Percentiles rank a stretch among this genome's conserved stretches.
Conservation (phyloP, 2,797 vertebrate species). For the Columba guinea region DNA sequence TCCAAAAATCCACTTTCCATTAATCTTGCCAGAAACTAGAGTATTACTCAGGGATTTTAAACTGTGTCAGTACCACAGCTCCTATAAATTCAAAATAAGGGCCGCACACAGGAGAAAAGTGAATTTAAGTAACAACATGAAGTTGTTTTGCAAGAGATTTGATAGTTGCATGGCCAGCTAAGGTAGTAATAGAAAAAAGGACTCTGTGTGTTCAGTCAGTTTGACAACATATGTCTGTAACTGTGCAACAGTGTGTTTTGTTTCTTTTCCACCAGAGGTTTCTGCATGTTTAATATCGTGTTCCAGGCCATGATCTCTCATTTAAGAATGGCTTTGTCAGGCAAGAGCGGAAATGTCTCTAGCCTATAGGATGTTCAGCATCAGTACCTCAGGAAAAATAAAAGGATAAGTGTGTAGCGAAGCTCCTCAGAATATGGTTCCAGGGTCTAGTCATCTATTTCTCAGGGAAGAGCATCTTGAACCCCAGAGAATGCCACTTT, state of each 20-base stretch:
- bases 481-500: accelerated
- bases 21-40: constrained; percentile 31
- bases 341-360: neutral
- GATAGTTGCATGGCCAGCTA: neutral
- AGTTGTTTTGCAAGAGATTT: neutral
- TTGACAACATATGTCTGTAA: neutral
- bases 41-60: constrained; percentile 23
- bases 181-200: neutral
- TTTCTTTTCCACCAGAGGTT: neutral
- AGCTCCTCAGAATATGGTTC: neutral
- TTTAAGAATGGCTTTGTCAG: neutral
- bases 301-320: neutral
- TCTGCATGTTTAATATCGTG: neutral
- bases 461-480: neutral
- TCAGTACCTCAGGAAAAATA: neutral
- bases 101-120: neutral
- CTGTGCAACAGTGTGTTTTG: neutral
- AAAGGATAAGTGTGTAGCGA: neutral
- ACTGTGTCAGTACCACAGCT: neutral
- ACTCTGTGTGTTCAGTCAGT: neutral
- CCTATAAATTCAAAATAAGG: constrained; percentile 3
- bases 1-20: constrained; percentile 53
- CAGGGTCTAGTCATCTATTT: accelerated
- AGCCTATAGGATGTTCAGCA: neutral
- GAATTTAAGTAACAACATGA: neutral